Percentiles rank a stretch among this genome's conserved stretches.
Conservation (phyloP, 2,113 vertebrate species). For the Struthidea cinerea region DNA sequence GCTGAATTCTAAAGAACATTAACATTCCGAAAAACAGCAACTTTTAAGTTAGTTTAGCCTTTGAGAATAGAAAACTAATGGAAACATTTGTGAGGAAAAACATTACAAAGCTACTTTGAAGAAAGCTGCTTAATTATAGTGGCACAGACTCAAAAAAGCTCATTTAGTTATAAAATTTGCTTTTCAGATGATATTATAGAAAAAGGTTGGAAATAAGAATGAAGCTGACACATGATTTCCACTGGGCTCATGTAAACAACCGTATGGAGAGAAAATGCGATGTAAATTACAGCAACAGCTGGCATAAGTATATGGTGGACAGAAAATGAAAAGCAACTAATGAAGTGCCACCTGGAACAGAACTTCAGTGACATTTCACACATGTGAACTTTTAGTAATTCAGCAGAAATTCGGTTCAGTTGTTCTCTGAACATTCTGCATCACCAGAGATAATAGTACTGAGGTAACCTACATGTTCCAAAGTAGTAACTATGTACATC, state of each 20-base stretch:
- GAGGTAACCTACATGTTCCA: neutral
- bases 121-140: conserved; percentile 54
- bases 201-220: conserved; percentile 45
- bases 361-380: conserved; percentile 22
- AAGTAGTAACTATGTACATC: neutral
- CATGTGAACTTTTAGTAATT: neutral
- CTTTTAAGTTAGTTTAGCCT: conserved; percentile 42
- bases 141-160: conserved; percentile 40
- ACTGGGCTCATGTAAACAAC: conserved; percentile 51
- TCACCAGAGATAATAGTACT: neutral
- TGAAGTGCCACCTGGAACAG: conserved; percentile 20
- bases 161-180: conserved; percentile 52
- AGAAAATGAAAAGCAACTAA: conserved; percentile 33
- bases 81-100: conserved; percentile 33
- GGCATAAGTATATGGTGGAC: conserved; percentile 32
- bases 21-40: neutral
- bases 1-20: neutral
- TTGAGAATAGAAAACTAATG: conserved; percentile 50
- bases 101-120: conserved; percentile 61
- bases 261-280: conserved; percentile 22
- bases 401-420: neutral
- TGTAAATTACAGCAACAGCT: conserved; percentile 63
- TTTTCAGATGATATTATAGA: conserved; percentile 51
- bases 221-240: conserved; percentile 62
- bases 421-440: neutral